Conservation (phyloP, 2,113 vertebrate species). For the Actenoides lindsayi region DNA sequence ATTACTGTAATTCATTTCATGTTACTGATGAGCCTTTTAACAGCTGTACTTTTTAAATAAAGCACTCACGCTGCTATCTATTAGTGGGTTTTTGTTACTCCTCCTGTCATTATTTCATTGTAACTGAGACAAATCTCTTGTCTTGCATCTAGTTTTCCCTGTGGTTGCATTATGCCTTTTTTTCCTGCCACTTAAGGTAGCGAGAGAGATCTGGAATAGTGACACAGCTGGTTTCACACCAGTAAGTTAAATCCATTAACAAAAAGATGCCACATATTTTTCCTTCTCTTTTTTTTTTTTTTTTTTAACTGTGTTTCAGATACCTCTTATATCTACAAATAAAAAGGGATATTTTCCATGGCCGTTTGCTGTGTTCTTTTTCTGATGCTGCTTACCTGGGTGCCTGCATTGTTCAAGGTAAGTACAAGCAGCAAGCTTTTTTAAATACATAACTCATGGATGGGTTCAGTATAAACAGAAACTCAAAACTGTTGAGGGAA, state of each 20-base stretch:
- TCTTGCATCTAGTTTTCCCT: background rate
- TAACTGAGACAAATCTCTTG: background rate
- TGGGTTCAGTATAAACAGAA: background rate
- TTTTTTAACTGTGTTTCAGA: constrained; percentile 75
- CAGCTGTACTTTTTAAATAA: background rate
- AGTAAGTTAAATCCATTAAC: background rate
- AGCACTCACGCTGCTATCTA: background rate
- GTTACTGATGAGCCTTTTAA: background rate
- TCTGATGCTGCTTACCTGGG: constrained; percentile 94
- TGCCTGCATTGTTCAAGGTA: constrained; percentile 95
- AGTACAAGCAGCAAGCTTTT: constrained; percentile 31
- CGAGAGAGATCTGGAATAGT: background rate
- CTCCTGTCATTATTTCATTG: background rate
- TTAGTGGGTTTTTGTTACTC: background rate
- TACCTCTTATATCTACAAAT: constrained; percentile 96
- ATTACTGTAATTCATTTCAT: background rate
- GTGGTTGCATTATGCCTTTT: background rate
- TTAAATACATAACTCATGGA: background rate
- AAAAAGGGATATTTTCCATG: constrained; percentile 98
- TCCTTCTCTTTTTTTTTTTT: background rate
- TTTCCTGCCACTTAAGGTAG: background rate
- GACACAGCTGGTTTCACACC: background rate
- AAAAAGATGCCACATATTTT: background rate
- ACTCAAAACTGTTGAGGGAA: background rate
- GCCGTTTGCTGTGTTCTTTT: constrained; percentile 93